Conservation (phyloP, 2,113 vertebrate genomes). For the Pagrus major region DNA sequence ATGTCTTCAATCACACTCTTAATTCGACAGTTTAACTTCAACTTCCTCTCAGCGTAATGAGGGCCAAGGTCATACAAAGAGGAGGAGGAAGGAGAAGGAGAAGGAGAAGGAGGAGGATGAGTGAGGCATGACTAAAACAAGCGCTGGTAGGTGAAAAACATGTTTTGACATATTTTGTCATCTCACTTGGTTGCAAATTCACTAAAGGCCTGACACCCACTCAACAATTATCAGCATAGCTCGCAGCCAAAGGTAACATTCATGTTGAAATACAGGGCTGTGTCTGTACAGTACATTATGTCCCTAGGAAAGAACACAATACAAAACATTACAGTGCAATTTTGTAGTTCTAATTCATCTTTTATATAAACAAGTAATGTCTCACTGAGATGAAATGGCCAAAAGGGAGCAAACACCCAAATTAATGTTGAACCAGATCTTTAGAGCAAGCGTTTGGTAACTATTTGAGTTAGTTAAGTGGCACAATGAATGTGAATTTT, state of each 20-base stretch:
- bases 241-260: slow-evolving; percentile 66
- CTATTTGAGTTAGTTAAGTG: background rate
- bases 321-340: background rate
- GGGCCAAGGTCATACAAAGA: slow-evolving; percentile 64
- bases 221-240: slow-evolving; percentile 68
- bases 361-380: slow-evolving; percentile 1
- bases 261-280: slow-evolving; percentile 53
- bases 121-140: slow-evolving; percentile 47
- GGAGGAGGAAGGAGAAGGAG: background rate
- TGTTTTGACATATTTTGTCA: slow-evolving; percentile 74
- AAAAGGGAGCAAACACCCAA: slow-evolving; percentile 2
- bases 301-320: slow-evolving; percentile 37
- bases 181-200: slow-evolving; percentile 70
- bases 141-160: slow-evolving; percentile 53
- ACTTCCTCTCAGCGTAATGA: slow-evolving; percentile 45
- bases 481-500: slow-evolving; percentile 29
- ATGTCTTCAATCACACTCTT: slow-evolving; percentile 2
- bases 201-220: slow-evolving; percentile 68
- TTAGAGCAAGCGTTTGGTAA: background rate
- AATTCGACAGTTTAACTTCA: slow-evolving; percentile 43
- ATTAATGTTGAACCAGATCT: background rate
- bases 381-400: background rate
- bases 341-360: background rate
- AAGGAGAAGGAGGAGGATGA: slow-evolving; percentile 23
- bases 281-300: slow-evolving; percentile 41